Percentiles rank a stretch among this genome's conserved stretches.
phyloP scores from a whole-genome alignment of 1,140 invertebrate species.

The Stegodyphus dumicola region DNA sequence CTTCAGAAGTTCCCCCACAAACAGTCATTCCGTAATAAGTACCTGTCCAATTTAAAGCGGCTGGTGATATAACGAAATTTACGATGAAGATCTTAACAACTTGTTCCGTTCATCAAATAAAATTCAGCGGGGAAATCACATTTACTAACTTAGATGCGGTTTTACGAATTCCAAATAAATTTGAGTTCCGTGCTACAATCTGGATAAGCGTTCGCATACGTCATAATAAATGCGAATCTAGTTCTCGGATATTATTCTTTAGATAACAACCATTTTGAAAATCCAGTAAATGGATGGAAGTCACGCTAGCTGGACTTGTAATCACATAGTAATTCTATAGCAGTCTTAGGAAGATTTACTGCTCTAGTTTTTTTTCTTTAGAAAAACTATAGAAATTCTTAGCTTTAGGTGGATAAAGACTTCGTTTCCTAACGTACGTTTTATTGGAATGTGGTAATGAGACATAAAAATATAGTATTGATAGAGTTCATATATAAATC shows the following conservation, averaged over 20 bases:
- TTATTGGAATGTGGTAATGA: too few relatives aligned
- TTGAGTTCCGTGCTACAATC: background rate
- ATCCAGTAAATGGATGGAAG: conserved; percentile 21
- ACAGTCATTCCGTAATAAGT: conserved; percentile 18
- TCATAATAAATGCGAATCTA: conserved; percentile 33
- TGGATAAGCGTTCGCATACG: conserved; percentile 19
- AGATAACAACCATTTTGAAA: conserved; percentile 31
- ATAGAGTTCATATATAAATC: too few relatives aligned
- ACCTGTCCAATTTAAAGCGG: background rate
- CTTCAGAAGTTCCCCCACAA: background rate
- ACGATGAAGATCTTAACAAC: conserved; percentile 4
- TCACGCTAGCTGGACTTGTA: conserved; percentile 32
- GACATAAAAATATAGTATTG: too few relatives aligned
- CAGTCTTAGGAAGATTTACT: conserved; percentile 26
- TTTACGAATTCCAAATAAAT: conserved; percentile 35
- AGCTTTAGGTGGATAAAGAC: too few relatives aligned
- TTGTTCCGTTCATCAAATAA: conserved; percentile 34
- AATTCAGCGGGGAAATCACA: conserved; percentile 20
- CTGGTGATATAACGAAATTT: background rate
- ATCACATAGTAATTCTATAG: conserved; percentile 41
- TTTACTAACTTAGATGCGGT: conserved; percentile 6
- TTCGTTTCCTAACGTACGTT: too few relatives aligned
- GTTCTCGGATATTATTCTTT: conserved; percentile 14
- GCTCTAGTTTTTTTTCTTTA: background rate
- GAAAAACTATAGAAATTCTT: too few relatives aligned